Evolutionary conservation across 2,113 vertebrate genomes (phyloP).

Genomic region (Leucoraja erinaceus): DNA sequence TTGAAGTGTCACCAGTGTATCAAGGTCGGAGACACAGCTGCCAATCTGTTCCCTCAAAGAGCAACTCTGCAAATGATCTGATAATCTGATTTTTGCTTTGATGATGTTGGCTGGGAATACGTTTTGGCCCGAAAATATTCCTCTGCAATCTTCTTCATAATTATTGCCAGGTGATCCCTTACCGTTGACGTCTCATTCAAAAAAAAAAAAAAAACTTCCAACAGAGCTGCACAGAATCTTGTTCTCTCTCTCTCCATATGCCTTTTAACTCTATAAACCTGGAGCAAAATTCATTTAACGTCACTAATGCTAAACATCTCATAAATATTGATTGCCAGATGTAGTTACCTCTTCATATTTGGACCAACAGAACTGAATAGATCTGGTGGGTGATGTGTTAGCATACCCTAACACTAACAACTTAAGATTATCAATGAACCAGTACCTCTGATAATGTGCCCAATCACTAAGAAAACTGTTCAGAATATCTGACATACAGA

Average conservation of each 20-base stretch:
- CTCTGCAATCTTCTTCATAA: not conserved
- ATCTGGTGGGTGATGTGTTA: too few species aligned
- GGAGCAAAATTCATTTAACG: too few species aligned
- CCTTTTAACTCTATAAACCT: too few species aligned
- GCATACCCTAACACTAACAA: too few species aligned
- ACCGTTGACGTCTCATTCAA: not conserved
- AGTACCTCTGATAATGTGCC: not conserved
- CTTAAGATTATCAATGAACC: not conserved
- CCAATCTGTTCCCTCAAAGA: not conserved
- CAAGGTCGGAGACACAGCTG: not conserved
- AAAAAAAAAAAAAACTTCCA: not conserved
- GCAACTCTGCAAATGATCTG: too few species aligned
- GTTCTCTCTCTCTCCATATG: too few species aligned
- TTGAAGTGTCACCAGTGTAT: not conserved
- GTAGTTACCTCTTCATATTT: too few species aligned
- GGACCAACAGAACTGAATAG: too few species aligned
- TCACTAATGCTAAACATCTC: too few species aligned
- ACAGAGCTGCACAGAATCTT: not conserved
- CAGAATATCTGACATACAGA: not conserved
- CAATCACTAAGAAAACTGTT: not conserved
- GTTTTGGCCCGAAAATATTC: not conserved
- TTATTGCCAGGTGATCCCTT: not conserved
- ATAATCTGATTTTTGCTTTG: too few species aligned
- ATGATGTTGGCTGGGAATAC: not conserved
- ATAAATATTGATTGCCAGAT: too few species aligned